phyloP scores from a whole-genome alignment of 2,888 invertebrate genomes.

The Furcula furcula region DNA sequence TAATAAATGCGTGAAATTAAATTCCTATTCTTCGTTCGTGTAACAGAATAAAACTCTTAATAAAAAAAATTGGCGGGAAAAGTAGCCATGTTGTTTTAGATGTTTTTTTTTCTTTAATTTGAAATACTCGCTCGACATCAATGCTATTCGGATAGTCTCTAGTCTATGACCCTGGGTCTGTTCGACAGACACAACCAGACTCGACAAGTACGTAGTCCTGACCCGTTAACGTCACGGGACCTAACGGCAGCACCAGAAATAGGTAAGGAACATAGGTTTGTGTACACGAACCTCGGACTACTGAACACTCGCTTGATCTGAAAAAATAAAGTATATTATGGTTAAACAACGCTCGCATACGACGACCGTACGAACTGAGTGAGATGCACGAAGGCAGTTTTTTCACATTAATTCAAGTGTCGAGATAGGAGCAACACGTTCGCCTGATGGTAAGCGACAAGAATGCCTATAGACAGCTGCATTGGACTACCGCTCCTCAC shows the following conservation, averaged over 20 bases:
- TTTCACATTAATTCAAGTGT: too few relatives aligned
- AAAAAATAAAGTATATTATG: background rate
- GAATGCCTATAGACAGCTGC: too few relatives aligned
- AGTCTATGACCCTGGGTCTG: constrained; percentile 50
- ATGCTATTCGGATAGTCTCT: constrained; percentile 1
- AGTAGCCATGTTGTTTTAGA: constrained; percentile 12
- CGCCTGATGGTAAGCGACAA: too few relatives aligned
- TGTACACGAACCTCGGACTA: constrained; percentile 94
- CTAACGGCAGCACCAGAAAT: constrained; percentile 94
- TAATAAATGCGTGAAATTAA: too few relatives aligned
- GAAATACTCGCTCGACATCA: too few relatives aligned
- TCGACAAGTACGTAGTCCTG: constrained; percentile 97
- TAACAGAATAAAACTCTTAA: constrained; percentile 12
- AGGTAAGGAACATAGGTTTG: constrained; percentile 96
- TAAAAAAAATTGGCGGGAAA: constrained; percentile 12
- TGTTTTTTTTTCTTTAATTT: too few relatives aligned
- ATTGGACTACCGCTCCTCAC: too few relatives aligned
- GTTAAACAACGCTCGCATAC: too few relatives aligned
- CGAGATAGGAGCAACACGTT: too few relatives aligned
- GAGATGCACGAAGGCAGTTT: too few relatives aligned
- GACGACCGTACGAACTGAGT: too few relatives aligned
- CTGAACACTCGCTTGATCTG: constrained; percentile 94
- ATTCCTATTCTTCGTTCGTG: too few relatives aligned
- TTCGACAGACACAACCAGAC: constrained; percentile 95
- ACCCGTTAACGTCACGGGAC: constrained; percentile 94